phyloP scores from a whole-genome alignment of 53 echinoderm and acorn worm genomes.

The Patiria pectinifera region DNA sequence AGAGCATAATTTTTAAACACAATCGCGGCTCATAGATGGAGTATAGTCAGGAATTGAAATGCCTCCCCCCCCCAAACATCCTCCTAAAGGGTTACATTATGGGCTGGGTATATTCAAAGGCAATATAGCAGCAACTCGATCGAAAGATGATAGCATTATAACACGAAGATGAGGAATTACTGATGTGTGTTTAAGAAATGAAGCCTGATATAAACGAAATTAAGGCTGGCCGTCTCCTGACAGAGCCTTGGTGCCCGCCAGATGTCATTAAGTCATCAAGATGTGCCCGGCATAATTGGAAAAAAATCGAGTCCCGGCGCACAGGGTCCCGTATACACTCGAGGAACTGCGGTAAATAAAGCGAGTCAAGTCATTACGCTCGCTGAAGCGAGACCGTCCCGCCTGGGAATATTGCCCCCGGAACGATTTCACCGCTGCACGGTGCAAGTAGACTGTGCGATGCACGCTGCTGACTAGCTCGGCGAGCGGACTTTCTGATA shows the following conservation, averaged over 20 bases:
- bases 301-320: conserved; percentile 64
- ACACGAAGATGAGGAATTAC: conserved; percentile 33
- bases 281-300: conserved; percentile 65
- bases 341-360: conserved; percentile 64
- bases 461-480: neutral
- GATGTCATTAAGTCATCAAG: conserved; percentile 70
- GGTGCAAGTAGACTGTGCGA: conserved; percentile 11
- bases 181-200: conserved; percentile 67
- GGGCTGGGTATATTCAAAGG: neutral
- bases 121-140: conserved; percentile 11
- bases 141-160: conserved; percentile 33
- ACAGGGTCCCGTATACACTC: conserved; percentile 44
- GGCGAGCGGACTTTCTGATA: neutral
- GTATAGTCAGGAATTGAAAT: neutral
- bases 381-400: conserved; percentile 56
- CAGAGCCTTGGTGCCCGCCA: conserved; percentile 61
- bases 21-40: neutral
- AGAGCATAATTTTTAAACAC: neutral
- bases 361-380: conserved; percentile 68
- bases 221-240: conserved; percentile 43
- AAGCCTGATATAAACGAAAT: conserved; percentile 62
- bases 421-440: conserved; percentile 52
- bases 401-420: conserved; percentile 43
- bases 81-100: neutral
- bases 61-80: neutral